These are phyloP conservation scores for Mormyrus iriodes DNA, from an alignment of 2,113 vertebrate genomes.

Conservation along the genomic window DNA sequence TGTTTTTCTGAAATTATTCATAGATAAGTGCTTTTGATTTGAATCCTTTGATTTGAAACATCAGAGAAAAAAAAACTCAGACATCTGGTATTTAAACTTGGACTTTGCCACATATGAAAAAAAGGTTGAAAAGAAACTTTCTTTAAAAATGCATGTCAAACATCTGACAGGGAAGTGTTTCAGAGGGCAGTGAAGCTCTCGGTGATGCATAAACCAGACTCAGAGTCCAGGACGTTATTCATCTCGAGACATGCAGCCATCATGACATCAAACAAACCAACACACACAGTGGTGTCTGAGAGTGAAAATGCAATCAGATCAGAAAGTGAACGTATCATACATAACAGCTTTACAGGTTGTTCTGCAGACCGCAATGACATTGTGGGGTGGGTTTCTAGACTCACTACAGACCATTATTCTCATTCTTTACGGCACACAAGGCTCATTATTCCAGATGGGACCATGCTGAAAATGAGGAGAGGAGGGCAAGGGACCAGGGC, in stretches of 20 bases:
- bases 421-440: too few species aligned
- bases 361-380: neutral
- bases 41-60: neutral
- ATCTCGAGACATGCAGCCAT: neutral
- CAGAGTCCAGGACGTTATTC: neutral
- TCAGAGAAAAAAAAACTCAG: neutral
- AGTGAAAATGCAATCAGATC: neutral
- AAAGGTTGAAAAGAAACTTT: neutral
- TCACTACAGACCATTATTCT: neutral
- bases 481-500: neutral
- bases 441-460: too few species aligned
- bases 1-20: neutral
- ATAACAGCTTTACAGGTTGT: neutral
- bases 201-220: neutral
- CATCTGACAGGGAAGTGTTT: neutral
- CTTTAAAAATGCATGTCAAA: constrained; percentile 3
- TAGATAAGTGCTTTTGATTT: neutral
- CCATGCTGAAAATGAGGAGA: neutral
- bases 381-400: neutral
- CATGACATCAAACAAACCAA: neutral
- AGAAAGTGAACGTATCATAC: neutral
- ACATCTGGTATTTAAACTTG: neutral
- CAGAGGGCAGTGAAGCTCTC: neutral
- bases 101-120: neutral
- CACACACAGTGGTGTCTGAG: neutral